These are phyloP conservation scores for Pavo muticus DNA, from an alignment of 2,113 vertebrate genomes.

Conservation along the genomic window DNA sequence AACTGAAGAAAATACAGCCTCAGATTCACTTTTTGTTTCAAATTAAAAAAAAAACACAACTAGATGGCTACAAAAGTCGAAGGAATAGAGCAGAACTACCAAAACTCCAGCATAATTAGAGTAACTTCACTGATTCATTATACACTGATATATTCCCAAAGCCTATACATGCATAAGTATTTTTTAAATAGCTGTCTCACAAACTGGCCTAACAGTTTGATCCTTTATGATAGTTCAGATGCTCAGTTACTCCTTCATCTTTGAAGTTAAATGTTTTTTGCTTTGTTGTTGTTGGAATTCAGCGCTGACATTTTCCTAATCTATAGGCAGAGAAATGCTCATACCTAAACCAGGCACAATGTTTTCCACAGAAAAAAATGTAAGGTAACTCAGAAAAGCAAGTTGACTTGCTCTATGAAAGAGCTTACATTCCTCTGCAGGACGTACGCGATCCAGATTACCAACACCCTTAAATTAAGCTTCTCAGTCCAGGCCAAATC, in stretches of 20 bases:
- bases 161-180: neutral
- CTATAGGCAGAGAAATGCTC: neutral
- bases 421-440: neutral
- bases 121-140: neutral
- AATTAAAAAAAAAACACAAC: neutral
- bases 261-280: neutral
- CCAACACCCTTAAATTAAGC: neutral
- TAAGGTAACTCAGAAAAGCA: neutral
- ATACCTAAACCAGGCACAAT: neutral
- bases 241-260: neutral
- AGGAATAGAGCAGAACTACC: neutral
- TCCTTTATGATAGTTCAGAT: neutral
- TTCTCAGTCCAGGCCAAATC: neutral
- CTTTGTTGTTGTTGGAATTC: neutral
- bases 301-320: neutral
- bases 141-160: neutral
- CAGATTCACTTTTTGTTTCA: neutral
- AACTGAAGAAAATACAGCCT: neutral
- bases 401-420: neutral
- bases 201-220: neutral
- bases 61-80: neutral
- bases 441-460: accelerated
- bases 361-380: neutral
- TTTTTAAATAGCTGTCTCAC: neutral
- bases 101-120: neutral